These are phyloP conservation scores for Acromyrmex echinatior DNA, from an alignment of 1,140 invertebrate genomes.

Conservation along the genomic window DNA sequence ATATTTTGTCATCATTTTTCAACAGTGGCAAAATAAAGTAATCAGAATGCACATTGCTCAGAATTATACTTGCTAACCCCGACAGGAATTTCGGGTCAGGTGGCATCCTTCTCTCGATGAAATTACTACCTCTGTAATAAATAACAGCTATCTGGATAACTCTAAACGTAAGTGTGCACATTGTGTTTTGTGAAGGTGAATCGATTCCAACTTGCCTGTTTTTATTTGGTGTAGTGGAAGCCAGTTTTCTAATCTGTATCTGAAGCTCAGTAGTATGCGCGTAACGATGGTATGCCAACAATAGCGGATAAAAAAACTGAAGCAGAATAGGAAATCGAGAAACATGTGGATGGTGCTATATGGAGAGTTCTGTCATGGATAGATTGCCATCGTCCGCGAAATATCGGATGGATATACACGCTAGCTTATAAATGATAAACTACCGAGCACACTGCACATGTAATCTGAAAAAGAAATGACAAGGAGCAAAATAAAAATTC, in stretches of 20 bases:
- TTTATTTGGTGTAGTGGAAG: slow-evolving; percentile 54
- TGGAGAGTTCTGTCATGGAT: slow-evolving; percentile 49
- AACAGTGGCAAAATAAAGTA: background rate
- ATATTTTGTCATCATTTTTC: slow-evolving; percentile 6
- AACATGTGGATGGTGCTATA: slow-evolving; percentile 52
- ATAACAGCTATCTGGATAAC: slow-evolving; percentile 40
- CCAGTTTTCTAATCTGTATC: slow-evolving; percentile 69
- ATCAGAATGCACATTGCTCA: background rate
- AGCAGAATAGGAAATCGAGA: slow-evolving; percentile 47
- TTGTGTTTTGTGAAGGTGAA: slow-evolving; percentile 42
- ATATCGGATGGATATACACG: slow-evolving; percentile 50
- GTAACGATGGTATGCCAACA: slow-evolving; percentile 45
- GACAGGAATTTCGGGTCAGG: slow-evolving; percentile 10
- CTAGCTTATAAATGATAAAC: slow-evolving; percentile 64
- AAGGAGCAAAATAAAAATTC: background rate
- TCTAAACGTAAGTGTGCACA: background rate
- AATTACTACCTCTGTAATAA: slow-evolving; percentile 25
- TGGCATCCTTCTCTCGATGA: background rate
- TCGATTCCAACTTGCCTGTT: slow-evolving; percentile 55
- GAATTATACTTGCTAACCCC: background rate
- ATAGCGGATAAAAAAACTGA: slow-evolving; percentile 56
- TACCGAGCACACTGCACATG: slow-evolving; percentile 31
- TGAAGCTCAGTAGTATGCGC: slow-evolving; percentile 47
- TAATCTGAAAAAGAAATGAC: slow-evolving; percentile 15
- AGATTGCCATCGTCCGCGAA: slow-evolving; percentile 66